Percentiles rank a stretch among this genome's conserved stretches.
These are phyloP conservation scores for Caranx ignobilis DNA, from an alignment of 2,113 vertebrate genomes.

Conservation along the genomic window DNA sequence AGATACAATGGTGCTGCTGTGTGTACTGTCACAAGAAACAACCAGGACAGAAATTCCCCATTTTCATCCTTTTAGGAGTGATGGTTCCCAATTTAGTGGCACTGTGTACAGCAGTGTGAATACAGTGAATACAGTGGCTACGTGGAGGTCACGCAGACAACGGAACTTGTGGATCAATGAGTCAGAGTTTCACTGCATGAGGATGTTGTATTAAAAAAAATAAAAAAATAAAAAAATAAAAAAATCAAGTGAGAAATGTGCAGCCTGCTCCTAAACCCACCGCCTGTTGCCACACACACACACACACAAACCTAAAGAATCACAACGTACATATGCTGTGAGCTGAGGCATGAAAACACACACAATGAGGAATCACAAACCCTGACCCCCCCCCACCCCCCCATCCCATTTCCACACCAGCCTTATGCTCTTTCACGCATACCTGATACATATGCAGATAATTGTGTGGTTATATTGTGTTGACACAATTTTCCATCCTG, in stretches of 20 bases:
- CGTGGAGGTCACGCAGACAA: conserved; percentile 43
- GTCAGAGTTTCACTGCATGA: conserved; percentile 48
- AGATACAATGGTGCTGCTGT: conserved; percentile 54
- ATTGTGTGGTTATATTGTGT: not conserved
- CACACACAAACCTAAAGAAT: conserved; percentile 45
- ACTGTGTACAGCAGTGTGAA: conserved; percentile 19
- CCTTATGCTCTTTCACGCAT: not conserved
- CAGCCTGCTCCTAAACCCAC: conserved; percentile 59
- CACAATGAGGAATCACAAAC: conserved; percentile 25
- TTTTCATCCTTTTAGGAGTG: conserved; percentile 35
- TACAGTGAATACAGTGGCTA: not conserved
- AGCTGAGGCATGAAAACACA: conserved; percentile 11
- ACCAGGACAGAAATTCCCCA: conserved; percentile 35
- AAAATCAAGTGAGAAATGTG: conserved; percentile 19
- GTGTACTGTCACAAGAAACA: conserved; percentile 35
- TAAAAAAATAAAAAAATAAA: conserved; percentile 9
- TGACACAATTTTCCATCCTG: not conserved
- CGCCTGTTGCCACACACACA: conserved; percentile 33
- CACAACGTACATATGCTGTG: conserved; percentile 47
- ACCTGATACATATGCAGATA: not conserved
- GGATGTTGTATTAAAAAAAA: not conserved
- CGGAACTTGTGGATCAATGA: conserved; percentile 54
- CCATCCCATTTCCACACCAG: conserved; percentile 10
- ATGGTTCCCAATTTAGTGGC: conserved; percentile 27
- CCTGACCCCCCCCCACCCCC: conserved; percentile 43